Evolutionary conservation across 2,797 vertebrate genomes (phyloP), one percentile per base, ranked within the genome.

Genomic region (Petrocephalus sullivani): DNA sequence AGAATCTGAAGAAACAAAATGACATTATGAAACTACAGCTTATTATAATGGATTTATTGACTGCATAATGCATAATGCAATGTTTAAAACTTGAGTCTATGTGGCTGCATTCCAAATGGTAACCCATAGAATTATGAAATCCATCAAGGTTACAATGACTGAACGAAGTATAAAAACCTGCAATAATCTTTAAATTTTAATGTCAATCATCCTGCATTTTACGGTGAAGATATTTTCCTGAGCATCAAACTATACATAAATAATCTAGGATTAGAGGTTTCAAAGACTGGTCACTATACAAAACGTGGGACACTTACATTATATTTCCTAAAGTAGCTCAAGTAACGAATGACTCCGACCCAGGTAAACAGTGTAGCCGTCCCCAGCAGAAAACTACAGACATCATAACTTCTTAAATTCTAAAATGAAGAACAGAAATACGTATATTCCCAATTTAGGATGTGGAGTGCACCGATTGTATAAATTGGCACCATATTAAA

Each of bases 261-360:
- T 54, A 21, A 54, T 53, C 46, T 84, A 23, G 49, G 9, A 54
- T 54, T 84, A 84, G 46, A 23, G 21, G 23, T 53, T 84, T 51
- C 46, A 23, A 23, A 53, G 41, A 23, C 49, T 54, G n/a, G 49
- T 84, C 81, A 84, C 51, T 41, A 5, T 60, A 60, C 16, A 41
- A 60, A 56, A 41, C 0, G 7, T 14, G 33, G 28, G 14, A 57
- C 4, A 88, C 97, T 96, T 96, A 99, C 98, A 33, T 99, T 99
- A 91, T 99, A 99, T 93, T 99, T 99, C 94, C 96, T 96, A 93
- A 99, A 99, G 95, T 98, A 99, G 89, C 98, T 95, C 37, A 99
- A 94, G 92, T 99, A 99, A 21, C 97, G 97, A 89, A 99, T 96
- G 64, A 98, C 97, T 87, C 98, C 97, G 4, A 98, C 94, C 98